Evolutionary conservation across 1,140 invertebrate genomes (phyloP), one percentile per base, ranked within the genome.

Genomic region (Macrocentrus cingulum): DNA sequence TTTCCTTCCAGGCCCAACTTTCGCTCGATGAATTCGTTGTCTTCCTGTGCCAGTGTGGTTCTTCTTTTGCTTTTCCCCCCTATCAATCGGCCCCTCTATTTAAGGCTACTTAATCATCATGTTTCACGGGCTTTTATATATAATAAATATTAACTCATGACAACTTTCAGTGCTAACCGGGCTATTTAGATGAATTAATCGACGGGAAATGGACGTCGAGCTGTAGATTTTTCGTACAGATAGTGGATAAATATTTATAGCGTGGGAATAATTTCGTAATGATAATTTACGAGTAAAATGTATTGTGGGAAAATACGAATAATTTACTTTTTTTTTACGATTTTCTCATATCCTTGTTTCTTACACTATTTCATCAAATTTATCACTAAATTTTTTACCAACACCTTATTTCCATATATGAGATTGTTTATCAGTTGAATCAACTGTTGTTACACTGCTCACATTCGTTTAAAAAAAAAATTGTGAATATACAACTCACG

Each of bases 241-340:
- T 56, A 48, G 45, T 20, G 11, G 15, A 41, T 44, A 54, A 29
- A 49, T 48, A 48, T 32, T 36, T 19, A 19, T 34, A 48, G 54
- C 54, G 54, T 56, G 54, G 44, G 54, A 56, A 48, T 56, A 48
- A 56, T 56, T 56, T 34, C 54, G 54, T 46, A 56, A 56, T 34
- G 45, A 23, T 56, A 56, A 56, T 56, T 45, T 42, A 45, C 46
- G 44, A 48, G 32, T 45, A 56, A 49, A 56, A 56, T 56, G 45
- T 56, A 56, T 48, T 56, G 54, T 56, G 54, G 32, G 54, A 56
- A 29, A 49, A 32, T n/a, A 29, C 25, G 25, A 44, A 23, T 49
- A 49, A 18, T 23, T 13, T 25, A n/a, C 34, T 49, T 29, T 29
- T 49, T 49, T 29, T 49, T 49, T 49, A 13, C 13, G 20, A 18